Evolutionary conservation across 2,113 vertebrate genomes (phyloP), one percentile per base, ranked within the genome.

Genomic region (Heliornis fulica): DNA sequence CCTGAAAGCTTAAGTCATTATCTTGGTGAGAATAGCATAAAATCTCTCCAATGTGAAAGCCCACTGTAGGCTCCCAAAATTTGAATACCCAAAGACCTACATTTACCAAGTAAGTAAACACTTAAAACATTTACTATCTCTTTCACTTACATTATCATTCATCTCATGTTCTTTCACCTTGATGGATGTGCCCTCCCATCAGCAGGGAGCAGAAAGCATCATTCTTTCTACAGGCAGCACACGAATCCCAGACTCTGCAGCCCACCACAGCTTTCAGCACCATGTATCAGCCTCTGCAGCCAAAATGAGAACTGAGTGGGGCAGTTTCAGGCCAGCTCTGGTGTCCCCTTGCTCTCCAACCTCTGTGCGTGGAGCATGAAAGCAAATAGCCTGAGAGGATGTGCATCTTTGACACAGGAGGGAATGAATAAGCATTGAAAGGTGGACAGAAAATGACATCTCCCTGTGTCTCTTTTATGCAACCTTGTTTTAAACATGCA

Each of bases 201-300:
- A 65, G 21, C 46, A n/a, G 10, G 2, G 0, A 6, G 31, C 12
- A 74, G 54, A 36, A 46, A 50, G 8, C 13, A 1, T 0, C 3
- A 15, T 20, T 64, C 87, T 34, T 46, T n/a, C 41, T 13, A 9
- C 23, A 69, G 16, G 3, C 31, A 53, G 53, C 20, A 48, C 63
- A 36, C 45, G 28, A 70, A 6, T 21, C 36, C n/a, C 22, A 22
- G 34, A 5, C 15, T 65, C 29, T 65, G 77, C 81, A 82, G 34
- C 45, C 21, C 64, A 23, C 11, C 1, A 5, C 25, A 60, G 60
- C 36, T 23, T 32, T 60, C 31, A 53, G 48, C 21, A 31, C 14
- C 1, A 1, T 2, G 28, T 8, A 34, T 9, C 11, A 9, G 19
- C 2, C 45, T 32, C 16, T 0, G 1, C 0, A 3, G 14, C 34